These are phyloP conservation scores for Vipera latastei DNA, from an alignment of 2,797 vertebrate genomes.

Conservation along the genomic window DNA sequence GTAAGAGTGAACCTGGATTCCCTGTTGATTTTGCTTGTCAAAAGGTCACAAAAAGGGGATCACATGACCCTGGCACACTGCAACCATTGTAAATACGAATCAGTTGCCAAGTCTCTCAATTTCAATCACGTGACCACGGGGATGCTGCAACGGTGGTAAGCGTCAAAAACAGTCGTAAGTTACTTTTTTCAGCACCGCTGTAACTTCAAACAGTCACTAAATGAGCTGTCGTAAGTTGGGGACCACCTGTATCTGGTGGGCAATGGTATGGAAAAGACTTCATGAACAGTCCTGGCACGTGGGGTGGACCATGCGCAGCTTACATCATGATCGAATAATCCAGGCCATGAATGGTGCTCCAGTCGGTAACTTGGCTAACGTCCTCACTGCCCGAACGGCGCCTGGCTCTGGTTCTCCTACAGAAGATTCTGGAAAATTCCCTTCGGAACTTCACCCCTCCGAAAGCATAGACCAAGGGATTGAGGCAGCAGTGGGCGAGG, in stretches of 20 bases:
- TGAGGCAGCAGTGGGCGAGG: constrained; percentile 79
- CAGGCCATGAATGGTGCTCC: accelerated
- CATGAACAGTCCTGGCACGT: accelerated
- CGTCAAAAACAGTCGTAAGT: neutral
- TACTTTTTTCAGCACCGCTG: no score
- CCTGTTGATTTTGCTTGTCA: neutral
- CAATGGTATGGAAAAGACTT: neutral
- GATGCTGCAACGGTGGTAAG: neutral
- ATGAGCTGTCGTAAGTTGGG: neutral
- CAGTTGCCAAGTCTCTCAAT: neutral
- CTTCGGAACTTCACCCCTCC: constrained; percentile 81
- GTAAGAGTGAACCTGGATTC: neutral
- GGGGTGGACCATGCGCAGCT: neutral
- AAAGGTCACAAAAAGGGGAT: neutral
- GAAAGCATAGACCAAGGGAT: constrained; percentile 82
- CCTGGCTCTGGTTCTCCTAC: neutral
- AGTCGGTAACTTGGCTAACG: neutral
- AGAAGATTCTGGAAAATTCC: constrained; percentile 69
- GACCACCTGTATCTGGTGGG: neutral
- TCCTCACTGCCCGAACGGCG: accelerated
- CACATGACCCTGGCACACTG: neutral
- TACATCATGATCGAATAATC: constrained; percentile 13
- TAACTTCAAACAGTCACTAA: neutral
- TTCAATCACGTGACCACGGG: neutral
- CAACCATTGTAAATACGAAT: neutral